phyloP scores from a whole-genome alignment of 2,797 vertebrate species.

The Carduelis carduelis region DNA sequence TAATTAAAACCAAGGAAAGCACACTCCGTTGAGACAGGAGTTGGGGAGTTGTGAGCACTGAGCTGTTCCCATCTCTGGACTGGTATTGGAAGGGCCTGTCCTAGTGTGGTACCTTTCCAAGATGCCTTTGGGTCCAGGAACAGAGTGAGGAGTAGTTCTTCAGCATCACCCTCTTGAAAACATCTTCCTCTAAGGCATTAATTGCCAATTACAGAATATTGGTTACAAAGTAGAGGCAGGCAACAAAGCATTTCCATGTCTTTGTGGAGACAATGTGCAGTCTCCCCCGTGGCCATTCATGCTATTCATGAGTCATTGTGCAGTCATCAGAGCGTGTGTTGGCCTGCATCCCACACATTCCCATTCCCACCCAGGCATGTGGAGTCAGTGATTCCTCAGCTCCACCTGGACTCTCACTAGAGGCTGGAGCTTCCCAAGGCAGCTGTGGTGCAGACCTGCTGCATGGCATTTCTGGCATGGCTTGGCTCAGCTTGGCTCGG shows the following conservation, averaged over 20 bases:
- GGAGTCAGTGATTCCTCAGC: background rate
- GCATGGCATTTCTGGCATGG: conserved; percentile 26
- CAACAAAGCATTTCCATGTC: background rate
- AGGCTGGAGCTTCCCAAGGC: background rate
- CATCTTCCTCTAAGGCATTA: background rate
- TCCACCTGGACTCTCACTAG: conserved; percentile 51
- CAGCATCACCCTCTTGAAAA: background rate
- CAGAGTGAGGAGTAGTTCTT: background rate
- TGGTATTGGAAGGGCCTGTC: background rate
- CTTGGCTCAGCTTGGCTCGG: background rate
- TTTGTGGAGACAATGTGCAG: background rate
- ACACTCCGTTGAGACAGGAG: background rate
- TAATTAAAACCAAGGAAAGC: background rate
- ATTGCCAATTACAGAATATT: background rate
- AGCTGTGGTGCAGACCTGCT: background rate
- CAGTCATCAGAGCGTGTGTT: background rate
- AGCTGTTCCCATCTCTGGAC: background rate
- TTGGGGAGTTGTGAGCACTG: background rate
- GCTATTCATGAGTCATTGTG: background rate
- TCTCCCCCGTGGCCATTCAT: background rate
- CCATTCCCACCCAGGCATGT: background rate
- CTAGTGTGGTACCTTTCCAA: background rate
- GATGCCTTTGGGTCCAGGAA: background rate
- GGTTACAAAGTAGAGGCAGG: background rate
- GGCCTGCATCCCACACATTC: background rate